Conservation (phyloP, 2,888 invertebrate species). For the Nephrocerus scutellatus region DNA sequence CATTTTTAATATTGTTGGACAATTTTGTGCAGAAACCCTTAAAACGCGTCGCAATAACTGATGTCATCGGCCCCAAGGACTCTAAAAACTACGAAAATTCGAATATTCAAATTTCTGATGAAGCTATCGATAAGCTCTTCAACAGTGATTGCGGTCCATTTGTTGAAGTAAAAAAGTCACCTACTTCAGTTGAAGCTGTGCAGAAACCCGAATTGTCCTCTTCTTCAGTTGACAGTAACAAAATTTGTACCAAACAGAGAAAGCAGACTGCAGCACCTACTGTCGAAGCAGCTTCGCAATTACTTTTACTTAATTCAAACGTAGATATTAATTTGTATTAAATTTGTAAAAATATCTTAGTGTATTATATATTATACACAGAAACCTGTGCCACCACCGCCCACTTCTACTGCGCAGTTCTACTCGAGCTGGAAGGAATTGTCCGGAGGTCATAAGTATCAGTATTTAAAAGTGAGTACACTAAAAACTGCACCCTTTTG, state of each 20-base stretch:
- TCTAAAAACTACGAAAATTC: conserved; percentile 30
- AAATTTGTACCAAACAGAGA: background rate
- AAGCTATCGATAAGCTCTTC: conserved; percentile 45
- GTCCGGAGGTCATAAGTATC: conserved; percentile 35
- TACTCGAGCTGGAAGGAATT: conserved; percentile 44
- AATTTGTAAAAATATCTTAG: background rate
- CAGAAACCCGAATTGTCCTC: no score
- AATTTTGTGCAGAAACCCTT: conserved; percentile 26
- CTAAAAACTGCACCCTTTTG: no score
- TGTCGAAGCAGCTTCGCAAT: conserved; percentile 1
- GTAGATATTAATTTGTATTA: conserved; percentile 2
- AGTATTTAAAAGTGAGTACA: conserved; percentile 36
- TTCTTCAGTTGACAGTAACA: conserved; percentile 14
- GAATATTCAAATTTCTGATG: conserved; percentile 40
- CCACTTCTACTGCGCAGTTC: conserved; percentile 41
- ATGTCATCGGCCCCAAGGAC: conserved; percentile 36
- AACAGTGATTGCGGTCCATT: conserved; percentile 41
- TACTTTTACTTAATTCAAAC: conserved; percentile 7
- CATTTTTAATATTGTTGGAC: background rate
- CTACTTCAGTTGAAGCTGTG: background rate
- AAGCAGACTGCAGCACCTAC: background rate
- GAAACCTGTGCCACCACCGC: conserved; percentile 33
- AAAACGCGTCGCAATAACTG: conserved; percentile 35
- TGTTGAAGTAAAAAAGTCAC: conserved; percentile 34
- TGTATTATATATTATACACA: no score